Conservation (phyloP, 2,888 invertebrate genomes). For the Pelosia muscerda region DNA sequence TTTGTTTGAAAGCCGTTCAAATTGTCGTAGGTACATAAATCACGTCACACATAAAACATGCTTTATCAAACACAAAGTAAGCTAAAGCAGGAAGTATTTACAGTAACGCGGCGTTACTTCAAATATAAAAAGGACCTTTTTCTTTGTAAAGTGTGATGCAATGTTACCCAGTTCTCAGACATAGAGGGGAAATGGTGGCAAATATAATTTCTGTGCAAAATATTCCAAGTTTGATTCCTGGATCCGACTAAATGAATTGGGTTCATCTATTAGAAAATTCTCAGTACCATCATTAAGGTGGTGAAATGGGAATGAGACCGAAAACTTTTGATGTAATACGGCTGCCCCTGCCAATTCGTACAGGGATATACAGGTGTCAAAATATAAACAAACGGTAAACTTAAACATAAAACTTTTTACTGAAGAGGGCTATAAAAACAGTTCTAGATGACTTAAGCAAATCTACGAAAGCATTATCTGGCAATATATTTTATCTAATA, state of each 20-base stretch:
- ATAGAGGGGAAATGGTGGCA: background rate
- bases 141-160: background rate
- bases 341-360: background rate
- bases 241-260: background rate
- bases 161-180: background rate
- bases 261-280: too few relatives aligned
- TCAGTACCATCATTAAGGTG: too few relatives aligned
- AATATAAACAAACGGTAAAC: background rate
- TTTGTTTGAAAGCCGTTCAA: background rate
- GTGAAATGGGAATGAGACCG: background rate
- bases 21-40: slow-evolving; percentile 1
- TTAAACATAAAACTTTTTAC: too few relatives aligned
- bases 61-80: background rate
- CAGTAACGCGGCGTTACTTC: background rate
- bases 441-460: background rate
- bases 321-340: too few relatives aligned
- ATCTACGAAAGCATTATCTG: background rate
- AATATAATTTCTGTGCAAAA: background rate
- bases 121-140: background rate
- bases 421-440: too few relatives aligned
- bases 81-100: background rate
- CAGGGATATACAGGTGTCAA: background rate
- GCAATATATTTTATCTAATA: background rate
- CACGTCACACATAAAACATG: background rate
- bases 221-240: background rate